Percentiles rank a stretch among this genome's conserved stretches.
phyloP scores from a whole-genome alignment of 2,888 invertebrate genomes.

The Beris morrisii region DNA sequence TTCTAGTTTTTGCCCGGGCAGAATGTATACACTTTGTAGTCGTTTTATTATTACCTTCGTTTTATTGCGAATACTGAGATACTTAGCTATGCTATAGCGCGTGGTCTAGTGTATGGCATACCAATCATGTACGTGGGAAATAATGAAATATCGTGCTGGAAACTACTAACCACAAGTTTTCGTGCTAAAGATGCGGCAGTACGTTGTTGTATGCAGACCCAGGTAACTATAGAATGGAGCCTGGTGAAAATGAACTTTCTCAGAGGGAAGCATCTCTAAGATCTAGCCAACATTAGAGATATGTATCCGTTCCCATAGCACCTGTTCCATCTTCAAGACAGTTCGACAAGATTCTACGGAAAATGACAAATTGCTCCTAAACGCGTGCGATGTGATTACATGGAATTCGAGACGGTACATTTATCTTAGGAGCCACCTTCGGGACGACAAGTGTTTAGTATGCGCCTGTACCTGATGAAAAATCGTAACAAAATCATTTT shows the following conservation, averaged over 20 bases:
- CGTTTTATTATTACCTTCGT: too few species aligned
- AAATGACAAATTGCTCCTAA: conserved; percentile 27
- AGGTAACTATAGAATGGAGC: too few species aligned
- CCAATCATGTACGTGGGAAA: conserved; percentile 13
- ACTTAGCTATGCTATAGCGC: too few species aligned
- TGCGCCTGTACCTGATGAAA: too few species aligned
- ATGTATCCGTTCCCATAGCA: conserved; percentile 16
- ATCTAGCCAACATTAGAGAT: too few species aligned
- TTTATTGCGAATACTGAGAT: too few species aligned
- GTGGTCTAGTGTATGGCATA: not conserved
- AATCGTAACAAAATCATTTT: too few species aligned
- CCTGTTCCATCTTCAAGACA: conserved; percentile 31
- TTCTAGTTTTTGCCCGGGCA: too few species aligned
- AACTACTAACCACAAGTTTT: conserved; percentile 8
- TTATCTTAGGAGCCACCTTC: conserved; percentile 29
- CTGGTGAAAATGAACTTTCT: too few species aligned
- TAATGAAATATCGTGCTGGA: not conserved
- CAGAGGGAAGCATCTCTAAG: too few species aligned
- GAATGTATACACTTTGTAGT: too few species aligned
- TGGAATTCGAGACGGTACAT: conserved; percentile 27
- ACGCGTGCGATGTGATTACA: conserved; percentile 33
- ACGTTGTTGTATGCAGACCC: not conserved
- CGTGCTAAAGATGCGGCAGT: not conserved
- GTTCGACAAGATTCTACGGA: conserved; percentile 26
- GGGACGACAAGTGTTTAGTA: conserved; percentile 16